These are phyloP conservation scores for Melanargia galathea DNA, from an alignment of 2,888 invertebrate genomes.

Conservation along the genomic window DNA sequence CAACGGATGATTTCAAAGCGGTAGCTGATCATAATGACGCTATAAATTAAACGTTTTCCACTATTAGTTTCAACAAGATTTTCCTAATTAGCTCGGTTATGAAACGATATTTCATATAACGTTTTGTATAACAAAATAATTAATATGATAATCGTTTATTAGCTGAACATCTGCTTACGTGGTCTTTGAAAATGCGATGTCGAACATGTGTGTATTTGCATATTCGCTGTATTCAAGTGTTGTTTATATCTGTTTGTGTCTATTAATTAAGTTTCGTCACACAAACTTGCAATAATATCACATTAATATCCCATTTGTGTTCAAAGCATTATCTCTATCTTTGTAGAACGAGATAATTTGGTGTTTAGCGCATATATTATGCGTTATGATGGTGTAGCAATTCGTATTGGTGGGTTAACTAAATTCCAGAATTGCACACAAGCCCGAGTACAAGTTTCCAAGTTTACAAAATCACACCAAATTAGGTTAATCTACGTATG, in stretches of 20 bases:
- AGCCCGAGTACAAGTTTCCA: too few relatives aligned
- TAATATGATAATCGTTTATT: conserved; percentile 35
- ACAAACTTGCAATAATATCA: conserved; percentile 1
- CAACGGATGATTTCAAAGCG: conserved; percentile 32
- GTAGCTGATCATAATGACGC: conserved; percentile 37
- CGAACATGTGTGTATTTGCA: conserved; percentile 22
- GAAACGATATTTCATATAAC: conserved; percentile 33
- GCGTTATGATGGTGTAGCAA: neutral
- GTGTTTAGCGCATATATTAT: neutral
- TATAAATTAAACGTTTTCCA: conserved; percentile 37
- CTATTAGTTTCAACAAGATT: conserved; percentile 32
- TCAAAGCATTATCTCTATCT: neutral
- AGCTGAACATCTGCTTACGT: conserved; percentile 27
- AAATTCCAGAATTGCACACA: neutral
- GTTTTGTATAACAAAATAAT: conserved; percentile 36
- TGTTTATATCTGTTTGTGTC: conserved; percentile 6
- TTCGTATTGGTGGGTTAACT: neutral
- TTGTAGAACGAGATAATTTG: neutral
- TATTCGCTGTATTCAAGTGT: conserved; percentile 5
- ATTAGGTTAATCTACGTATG: too few relatives aligned
- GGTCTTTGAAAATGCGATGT: conserved; percentile 8
- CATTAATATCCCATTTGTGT: conserved; percentile 4
- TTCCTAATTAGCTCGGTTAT: conserved; percentile 31
- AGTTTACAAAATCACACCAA: too few relatives aligned
- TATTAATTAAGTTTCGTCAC: conserved; percentile 14